Conservation (phyloP, 2,797 vertebrate genomes). For the Cyprinella venusta region DNA sequence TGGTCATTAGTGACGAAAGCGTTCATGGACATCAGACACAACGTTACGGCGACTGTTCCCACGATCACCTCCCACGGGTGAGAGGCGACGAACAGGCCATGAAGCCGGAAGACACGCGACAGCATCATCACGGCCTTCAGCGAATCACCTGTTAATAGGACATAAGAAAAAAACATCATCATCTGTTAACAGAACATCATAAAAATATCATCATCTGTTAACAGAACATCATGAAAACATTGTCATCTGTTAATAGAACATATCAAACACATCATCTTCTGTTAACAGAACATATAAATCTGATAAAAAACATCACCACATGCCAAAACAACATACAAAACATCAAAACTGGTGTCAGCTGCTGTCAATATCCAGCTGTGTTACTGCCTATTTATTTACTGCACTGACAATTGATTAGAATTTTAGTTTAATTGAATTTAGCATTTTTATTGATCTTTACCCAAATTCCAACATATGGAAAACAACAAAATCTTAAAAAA, state of each 20-base stretch:
- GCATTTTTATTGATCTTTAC: accelerated
- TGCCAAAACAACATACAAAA: not conserved
- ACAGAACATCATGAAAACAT: too few relatives aligned
- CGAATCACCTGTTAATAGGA: constrained; percentile 5
- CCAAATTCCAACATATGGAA: not conserved
- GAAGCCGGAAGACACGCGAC: constrained; percentile 89
- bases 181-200: too few relatives aligned
- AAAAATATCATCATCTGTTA: not conserved
- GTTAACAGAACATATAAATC: too few relatives aligned
- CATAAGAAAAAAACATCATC: not conserved
- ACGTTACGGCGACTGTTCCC: constrained; percentile 92
- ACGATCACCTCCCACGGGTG: constrained; percentile 99
- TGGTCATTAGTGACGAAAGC: constrained; percentile 95
- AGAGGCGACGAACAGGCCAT: constrained; percentile 94
- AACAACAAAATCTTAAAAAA: not conserved
- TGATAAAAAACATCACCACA: too few relatives aligned
- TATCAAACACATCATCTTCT: too few relatives aligned
- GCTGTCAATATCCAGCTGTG: not conserved
- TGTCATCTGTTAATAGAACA: too few relatives aligned
- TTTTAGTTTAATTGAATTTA: not conserved
- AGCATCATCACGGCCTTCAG: constrained; percentile 77
- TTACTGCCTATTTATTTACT: not conserved
- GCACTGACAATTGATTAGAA: not conserved
- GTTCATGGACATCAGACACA: constrained; percentile 99
- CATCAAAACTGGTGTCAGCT: not conserved